Evolutionary conservation across 2,113 vertebrate genomes (phyloP).

Genomic region (Mus musculus): GRCm39 chr1:28736001-28736500

Average conservation of each 20-base stretch:
- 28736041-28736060: not conserved
- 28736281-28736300: not conserved
- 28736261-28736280: not conserved
- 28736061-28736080: rapidly evolving
- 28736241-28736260: not conserved
- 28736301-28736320: not conserved
- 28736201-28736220: not conserved
- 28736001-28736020: not conserved
- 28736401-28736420: not conserved
- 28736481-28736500: not conserved
- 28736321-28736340: not conserved
- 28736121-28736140: not conserved
- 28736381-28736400: not conserved
- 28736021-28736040: not conserved
- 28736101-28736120: not conserved
- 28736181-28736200: not conserved
- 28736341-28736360: not conserved
- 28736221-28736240: not conserved
- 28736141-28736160: not conserved
- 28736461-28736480: not conserved
- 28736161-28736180: not conserved
- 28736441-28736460: not conserved
- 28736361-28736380: not conserved
- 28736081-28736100: not conserved
- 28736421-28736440: not conserved